Conservation (phyloP, 1,140 invertebrate species). For the Caenorhabditis inopinata region DNA sequence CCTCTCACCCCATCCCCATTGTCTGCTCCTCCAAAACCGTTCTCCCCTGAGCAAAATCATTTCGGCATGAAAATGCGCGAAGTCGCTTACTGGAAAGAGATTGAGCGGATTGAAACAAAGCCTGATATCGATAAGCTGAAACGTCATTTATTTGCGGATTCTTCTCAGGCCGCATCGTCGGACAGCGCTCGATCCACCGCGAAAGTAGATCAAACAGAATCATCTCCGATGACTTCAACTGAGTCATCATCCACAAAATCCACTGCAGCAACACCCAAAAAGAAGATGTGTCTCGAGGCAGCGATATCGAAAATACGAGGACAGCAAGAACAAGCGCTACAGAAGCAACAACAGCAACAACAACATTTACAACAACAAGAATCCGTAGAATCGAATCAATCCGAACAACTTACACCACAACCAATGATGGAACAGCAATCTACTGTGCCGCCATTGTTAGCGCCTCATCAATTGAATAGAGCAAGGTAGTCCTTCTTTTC, state of each 20-base stretch:
- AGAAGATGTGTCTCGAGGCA: neutral
- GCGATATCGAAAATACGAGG: neutral
- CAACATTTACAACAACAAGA: neutral
- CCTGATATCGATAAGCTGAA: neutral
- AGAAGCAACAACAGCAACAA: constrained; percentile 11
- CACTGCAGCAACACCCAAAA: constrained; percentile 3
- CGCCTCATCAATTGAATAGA: neutral
- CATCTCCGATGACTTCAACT: neutral
- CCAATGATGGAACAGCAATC: neutral
- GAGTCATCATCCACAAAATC: neutral
- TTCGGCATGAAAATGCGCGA: constrained; percentile 4
- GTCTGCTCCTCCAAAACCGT: constrained; percentile 7
- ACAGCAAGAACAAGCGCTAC: neutral
- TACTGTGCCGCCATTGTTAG: neutral
- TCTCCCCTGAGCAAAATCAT: neutral
- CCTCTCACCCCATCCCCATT: constrained; percentile 11
- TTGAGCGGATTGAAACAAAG: neutral
- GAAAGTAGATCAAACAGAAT: neutral
- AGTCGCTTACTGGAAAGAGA: neutral
- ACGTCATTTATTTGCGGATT: neutral
- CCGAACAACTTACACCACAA: neutral
- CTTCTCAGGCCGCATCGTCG: neutral
- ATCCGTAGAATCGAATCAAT: neutral
- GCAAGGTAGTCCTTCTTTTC: neutral
- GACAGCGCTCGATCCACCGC: neutral